Evolutionary conservation across 2,888 invertebrate species (phyloP), one percentile per base, ranked within the genome.

Genomic region (Andrena minutula): DNA sequence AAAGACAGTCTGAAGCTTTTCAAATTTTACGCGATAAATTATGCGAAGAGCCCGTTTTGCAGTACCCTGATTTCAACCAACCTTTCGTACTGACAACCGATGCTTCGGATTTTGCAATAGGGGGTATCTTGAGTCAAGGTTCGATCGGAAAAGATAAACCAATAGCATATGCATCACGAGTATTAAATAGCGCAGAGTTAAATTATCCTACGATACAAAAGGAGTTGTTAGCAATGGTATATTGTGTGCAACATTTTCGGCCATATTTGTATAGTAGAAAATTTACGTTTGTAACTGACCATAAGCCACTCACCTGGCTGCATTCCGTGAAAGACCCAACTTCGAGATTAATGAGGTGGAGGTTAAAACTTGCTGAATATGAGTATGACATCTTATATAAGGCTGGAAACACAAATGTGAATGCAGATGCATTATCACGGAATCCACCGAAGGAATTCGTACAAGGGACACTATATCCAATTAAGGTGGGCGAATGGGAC

Each of bases 151-250:
- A 35, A 6, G 69, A 69, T 30, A 26, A n/a, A 66, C 66, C 47
- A 8, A 30, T 66, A 23, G 26, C 26, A 6, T 51, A 47, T 30
- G 32, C 69, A 4, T 30, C 53, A 8, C 23, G 69, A 26, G 12
- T 41, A 23, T 26, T 69, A 28, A 56, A 56, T 7, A 10, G 26
- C n/a, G 69, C 35, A 8, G 56, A 69, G n/a, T 16, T 20, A 56
- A 69, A 69, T 8, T 69, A 58, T n/a, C 53, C 69, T 8, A 69
- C 35, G 0, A 41, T 28, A 60, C 28, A 60, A 28, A 60, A 60
- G 23, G 58, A 60, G 4, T 28, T 60, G 28, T 30, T 60, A 60
- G 58, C 58, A 12, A 30, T 60, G 10, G 58, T 60, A 26, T 60
- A 60, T 28, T 60, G 58, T 28, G 28, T 60, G 16, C 28, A n/a